These are phyloP conservation scores for Torymus texanus DNA, from an alignment of 2,888 invertebrate genomes.

Conservation along the genomic window DNA sequence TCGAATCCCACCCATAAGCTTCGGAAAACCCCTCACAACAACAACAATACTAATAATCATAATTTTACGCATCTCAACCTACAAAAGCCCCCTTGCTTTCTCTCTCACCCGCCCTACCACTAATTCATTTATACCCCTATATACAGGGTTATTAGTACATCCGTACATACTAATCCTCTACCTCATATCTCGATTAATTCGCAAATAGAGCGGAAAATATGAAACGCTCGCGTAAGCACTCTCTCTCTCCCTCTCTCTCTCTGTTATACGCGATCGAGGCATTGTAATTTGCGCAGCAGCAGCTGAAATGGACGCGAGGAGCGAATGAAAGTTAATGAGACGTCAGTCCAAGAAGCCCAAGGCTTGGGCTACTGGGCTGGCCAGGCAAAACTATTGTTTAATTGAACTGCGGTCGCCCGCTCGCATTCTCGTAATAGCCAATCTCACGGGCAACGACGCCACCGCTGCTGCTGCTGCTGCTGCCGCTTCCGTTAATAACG, in stretches of 20 bases:
- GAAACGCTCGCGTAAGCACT: neutral
- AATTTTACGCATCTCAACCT: too few relatives aligned
- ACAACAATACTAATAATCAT: too few relatives aligned
- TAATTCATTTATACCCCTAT: too few relatives aligned
- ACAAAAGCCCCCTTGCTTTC: too few relatives aligned
- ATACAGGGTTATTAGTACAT: neutral
- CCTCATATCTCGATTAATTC: neutral
- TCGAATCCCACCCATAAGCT: too few relatives aligned
- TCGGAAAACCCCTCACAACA: too few relatives aligned
- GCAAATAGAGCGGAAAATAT: too few relatives aligned
- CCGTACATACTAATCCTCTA: too few relatives aligned
- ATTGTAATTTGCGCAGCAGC: slow-evolving; percentile 11
- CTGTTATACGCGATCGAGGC: slow-evolving; percentile 6
- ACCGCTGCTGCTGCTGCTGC: neutral
- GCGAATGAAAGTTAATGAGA: slow-evolving; percentile 40
- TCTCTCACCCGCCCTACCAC: too few relatives aligned
- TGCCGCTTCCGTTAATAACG: slow-evolving; percentile 39
- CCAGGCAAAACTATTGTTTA: slow-evolving; percentile 50
- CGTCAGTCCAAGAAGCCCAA: slow-evolving; percentile 39
- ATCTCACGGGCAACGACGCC: slow-evolving; percentile 29
- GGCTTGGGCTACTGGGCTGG: neutral
- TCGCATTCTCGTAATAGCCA: slow-evolving; percentile 43
- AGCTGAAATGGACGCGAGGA: slow-evolving; percentile 30
- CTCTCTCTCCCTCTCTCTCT: too few relatives aligned
- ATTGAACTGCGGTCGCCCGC: slow-evolving; percentile 48